Base-by-base conservation (phyloP, 2,888 invertebrate genomes). In the Tetheella fluctuosa region DNA sequence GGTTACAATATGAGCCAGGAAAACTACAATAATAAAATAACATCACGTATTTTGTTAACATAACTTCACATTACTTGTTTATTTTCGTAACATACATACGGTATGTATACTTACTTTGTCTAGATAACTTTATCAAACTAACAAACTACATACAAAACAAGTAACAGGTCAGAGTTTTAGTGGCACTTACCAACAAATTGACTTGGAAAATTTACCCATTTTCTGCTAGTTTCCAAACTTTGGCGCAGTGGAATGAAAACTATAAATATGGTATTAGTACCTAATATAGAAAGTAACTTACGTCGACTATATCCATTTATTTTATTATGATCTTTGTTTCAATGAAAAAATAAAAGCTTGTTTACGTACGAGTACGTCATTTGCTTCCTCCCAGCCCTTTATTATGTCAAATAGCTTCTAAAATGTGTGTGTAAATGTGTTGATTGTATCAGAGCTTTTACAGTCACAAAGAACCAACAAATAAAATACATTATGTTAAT, bases 111-210 rank as follows among this genome's bases (percentile, higher is more conserved):
- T 42, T 42, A 42, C 42, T 6, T 42, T 42, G 42, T 42, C 13
- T 6, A 42, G 17, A 42, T 15, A 42, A 42, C 42, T 17, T 17
- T 42, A 17, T 57, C 52, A 58, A 61, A 58, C 57, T 59, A 52
- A 55, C 60, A 57, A 68, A 48, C 62, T 56, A 59, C 59, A 20
- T 20, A 48, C 17, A 17, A 42, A 48, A 10, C 20, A 48, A 60
- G 59, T 58, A 57, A 56, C 60, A 65, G 65, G 63, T n/a, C 17
- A 23, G 62, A 73, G 64, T 73, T 70, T 64, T 67, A 64, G 70
- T 67, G 68, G 64, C 64, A 61, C 64, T 70, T 73, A 70, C 60
- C 68, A 67, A 67, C 69, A 73, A 70, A 73, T 70, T 64, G 64
- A 64, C 57, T 23, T 25, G 42, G 57, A 61, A n/a, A n/a, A 61